Conservation (phyloP, 2,888 invertebrate species). For the Eubasilissa splendida region DNA sequence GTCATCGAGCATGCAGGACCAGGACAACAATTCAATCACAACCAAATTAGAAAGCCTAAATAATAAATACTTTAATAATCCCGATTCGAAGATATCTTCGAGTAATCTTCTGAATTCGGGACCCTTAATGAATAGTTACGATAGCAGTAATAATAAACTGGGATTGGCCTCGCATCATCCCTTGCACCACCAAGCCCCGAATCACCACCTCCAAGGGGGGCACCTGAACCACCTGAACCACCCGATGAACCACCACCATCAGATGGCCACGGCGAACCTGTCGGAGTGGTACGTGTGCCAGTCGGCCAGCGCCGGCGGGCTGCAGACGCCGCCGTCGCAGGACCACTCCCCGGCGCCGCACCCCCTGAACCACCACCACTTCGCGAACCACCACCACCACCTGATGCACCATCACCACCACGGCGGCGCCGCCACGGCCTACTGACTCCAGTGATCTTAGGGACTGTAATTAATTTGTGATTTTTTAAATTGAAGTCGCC, state of each 20-base stretch:
- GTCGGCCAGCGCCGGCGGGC: constrained; percentile 75
- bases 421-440: constrained; percentile 81
- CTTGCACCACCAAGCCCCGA: constrained; percentile 65
- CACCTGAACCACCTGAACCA: constrained; percentile 60
- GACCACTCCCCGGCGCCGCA: constrained; percentile 77
- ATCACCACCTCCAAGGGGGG: constrained; percentile 63
- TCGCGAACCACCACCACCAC: constrained; percentile 77
- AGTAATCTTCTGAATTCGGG: constrained; percentile 14
- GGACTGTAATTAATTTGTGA: constrained; percentile 57
- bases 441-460: constrained; percentile 79
- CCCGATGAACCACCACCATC: constrained; percentile 61
- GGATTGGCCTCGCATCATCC: constrained; percentile 59
- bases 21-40: constrained; percentile 69
- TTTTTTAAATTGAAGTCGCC: constrained; percentile 31
- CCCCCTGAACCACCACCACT: constrained; percentile 66
- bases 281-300: constrained; percentile 89
- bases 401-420: constrained; percentile 75
- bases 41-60: constrained; percentile 72
- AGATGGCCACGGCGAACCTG: constrained; percentile 75
- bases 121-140: constrained; percentile 31
- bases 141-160: constrained; percentile 62
- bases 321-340: constrained; percentile 80
- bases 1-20: constrained; percentile 61
- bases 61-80: constrained; percentile 71
- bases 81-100: constrained; percentile 61